Evolutionary conservation across 2,113 vertebrate genomes (phyloP).

Genomic region (Meles meles): DNA sequence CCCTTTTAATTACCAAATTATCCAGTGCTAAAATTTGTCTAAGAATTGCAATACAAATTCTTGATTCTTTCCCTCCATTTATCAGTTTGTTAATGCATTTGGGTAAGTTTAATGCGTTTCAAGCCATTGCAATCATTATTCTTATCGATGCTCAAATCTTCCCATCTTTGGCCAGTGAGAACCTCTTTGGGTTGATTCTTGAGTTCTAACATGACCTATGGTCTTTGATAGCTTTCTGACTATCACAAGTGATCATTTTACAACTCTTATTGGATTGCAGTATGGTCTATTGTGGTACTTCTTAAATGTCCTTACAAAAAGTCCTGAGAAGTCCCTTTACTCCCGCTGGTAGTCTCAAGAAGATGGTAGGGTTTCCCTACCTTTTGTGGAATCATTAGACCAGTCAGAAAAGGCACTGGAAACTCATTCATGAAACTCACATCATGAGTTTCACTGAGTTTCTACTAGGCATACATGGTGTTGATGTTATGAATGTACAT

Average conservation of each 20-base stretch:
- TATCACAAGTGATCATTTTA: neutral
- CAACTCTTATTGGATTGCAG: neutral
- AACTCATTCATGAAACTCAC: neutral
- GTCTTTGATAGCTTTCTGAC: neutral
- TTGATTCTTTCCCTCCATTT: neutral
- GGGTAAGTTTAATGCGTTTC: neutral
- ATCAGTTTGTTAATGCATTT: neutral
- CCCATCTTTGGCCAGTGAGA: neutral
- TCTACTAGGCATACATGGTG: neutral
- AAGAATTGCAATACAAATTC: neutral
- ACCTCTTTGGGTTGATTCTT: neutral
- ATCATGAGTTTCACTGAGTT: neutral
- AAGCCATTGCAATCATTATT: neutral
- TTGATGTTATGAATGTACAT: neutral
- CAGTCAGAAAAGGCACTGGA: neutral
- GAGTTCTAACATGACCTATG: neutral
- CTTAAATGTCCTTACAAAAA: neutral
- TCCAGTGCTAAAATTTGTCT: neutral
- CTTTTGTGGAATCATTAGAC: neutral
- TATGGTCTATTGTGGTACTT: neutral
- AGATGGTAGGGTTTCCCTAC: neutral
- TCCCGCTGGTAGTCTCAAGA: neutral
- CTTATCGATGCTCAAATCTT: neutral
- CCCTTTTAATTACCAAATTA: neutral
- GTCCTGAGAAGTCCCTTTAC: neutral